Evolutionary conservation across 2,888 invertebrate species (phyloP), one percentile per base, ranked within the genome.

Genomic region (Papilio demoleus): DNA sequence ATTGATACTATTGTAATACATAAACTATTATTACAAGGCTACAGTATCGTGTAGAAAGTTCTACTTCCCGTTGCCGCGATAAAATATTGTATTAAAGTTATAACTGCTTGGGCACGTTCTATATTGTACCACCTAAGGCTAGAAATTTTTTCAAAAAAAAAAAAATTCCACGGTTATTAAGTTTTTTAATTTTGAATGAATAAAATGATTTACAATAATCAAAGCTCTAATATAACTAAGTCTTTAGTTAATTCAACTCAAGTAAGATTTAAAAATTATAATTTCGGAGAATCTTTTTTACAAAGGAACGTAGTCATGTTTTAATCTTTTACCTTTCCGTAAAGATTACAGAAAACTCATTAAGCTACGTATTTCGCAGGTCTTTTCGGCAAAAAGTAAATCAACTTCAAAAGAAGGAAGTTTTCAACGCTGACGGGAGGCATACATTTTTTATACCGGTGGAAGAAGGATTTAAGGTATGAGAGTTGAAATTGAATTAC

Each of bases 361-460:
- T 50, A 63, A 63, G 70, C 70, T 56, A 68, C 68, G 38, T 70
- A 56, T 73, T 79, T 88, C 87, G 19, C 86, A 97, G 96, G 81
- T 93, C 94, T 19, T 97, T 97, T 87, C 94, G 96, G 65, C 95
- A 96, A 78, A 95, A 96, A 83, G 95, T 97, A 71, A 93, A 94
- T 77, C 92, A 95, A 75, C 94, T 95, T 76, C 94, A 95, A 75
- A 97, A 96, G 87, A 94, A 95, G 80, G 94, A 95, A 69, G 94
- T 97, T 56, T 97, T 96, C 86, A 95, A 94, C 78, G 94, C 95
- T 38, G 95, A 96, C 74, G 97, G 97, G 61, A 94, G 95, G 70
- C 96, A 96, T 85, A 98, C 98, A 17, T 98, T 97, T 88, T 97
- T 98, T 82, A 96, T 98, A 77, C 98, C 98, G 8, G 95, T 98